These are phyloP conservation scores for Coreius guichenoti DNA, from an alignment of 2,797 vertebrate genomes.

Conservation along the genomic window DNA sequence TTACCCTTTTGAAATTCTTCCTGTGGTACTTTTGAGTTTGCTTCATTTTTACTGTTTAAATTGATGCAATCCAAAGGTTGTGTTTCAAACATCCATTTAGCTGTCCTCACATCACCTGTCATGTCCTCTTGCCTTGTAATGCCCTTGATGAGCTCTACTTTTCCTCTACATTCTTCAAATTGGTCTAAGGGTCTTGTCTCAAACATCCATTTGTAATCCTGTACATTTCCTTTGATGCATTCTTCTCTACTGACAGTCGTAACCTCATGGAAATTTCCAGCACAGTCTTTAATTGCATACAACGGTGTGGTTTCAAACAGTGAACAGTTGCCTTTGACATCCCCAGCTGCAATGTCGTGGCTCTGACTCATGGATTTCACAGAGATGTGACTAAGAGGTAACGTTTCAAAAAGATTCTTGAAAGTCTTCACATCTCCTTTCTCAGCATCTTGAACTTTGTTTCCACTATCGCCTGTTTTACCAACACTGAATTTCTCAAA, in stretches of 20 bases:
- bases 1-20: conserved; percentile 84
- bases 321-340: conserved; percentile 85
- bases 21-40: conserved; percentile 72
- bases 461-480: conserved; percentile 79
- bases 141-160: conserved; percentile 91
- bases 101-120: conserved; percentile 90
- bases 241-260: conserved; percentile 91
- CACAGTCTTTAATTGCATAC: conserved; percentile 90
- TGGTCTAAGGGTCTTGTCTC: conserved; percentile 91
- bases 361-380: conserved; percentile 80
- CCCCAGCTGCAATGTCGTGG: conserved; percentile 85
- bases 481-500: conserved; percentile 89
- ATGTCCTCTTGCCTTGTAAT: conserved; percentile 92
- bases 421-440: conserved; percentile 88
- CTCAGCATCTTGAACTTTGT: conserved; percentile 86
- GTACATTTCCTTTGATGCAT: conserved; percentile 88
- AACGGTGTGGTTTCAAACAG: conserved; percentile 90
- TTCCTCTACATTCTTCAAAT: conserved; percentile 88
- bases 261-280: conserved; percentile 90
- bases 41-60: conserved; percentile 74
- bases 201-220: conserved; percentile 93
- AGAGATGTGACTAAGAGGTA: conserved; percentile 79
- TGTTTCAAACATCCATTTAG: conserved; percentile 95
- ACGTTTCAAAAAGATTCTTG: conserved; percentile 87
- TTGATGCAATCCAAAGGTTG: conserved; percentile 89